Conservation (phyloP, 2,888 invertebrate species). For the Xanthorhoe designata region DNA sequence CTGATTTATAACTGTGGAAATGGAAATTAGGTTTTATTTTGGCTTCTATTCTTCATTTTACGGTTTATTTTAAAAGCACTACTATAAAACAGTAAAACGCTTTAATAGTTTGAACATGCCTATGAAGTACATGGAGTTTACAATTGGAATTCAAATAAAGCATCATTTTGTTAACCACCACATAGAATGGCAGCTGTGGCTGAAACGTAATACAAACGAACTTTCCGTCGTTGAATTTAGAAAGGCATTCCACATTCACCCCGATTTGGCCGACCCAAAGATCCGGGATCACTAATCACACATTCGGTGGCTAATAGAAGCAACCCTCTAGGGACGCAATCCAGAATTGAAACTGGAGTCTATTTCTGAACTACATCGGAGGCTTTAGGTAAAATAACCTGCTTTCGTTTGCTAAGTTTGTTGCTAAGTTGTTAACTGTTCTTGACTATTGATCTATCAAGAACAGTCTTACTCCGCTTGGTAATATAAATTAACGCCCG, state of each 20-base stretch:
- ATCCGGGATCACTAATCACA: conserved; percentile 40
- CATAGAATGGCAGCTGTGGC: conserved; percentile 9
- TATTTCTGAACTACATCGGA: background rate
- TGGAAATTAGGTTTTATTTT: no score
- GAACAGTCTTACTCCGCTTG: no score
- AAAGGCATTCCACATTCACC: conserved; percentile 27
- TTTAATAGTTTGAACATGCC: background rate
- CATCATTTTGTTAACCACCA: conserved; percentile 22
- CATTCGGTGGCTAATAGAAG: conserved; percentile 39
- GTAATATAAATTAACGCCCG: no score
- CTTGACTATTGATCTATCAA: no score
- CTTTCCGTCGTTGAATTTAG: conserved; percentile 26
- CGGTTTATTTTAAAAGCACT: no score
- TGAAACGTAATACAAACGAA: conserved; percentile 25
- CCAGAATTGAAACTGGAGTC: background rate
- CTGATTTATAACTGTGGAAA: no score
- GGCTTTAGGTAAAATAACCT: background rate
- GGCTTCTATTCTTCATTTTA: no score
- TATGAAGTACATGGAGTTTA: background rate
- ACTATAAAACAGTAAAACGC: background rate
- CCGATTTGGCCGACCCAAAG: conserved; percentile 32
- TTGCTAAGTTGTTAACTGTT: no score
- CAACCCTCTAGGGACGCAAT: conserved; percentile 19
- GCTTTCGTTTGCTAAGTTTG: background rate
- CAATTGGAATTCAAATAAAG: conserved; percentile 22